Conservation (phyloP, 2,113 vertebrate species). For the Archilochus colubris region DNA sequence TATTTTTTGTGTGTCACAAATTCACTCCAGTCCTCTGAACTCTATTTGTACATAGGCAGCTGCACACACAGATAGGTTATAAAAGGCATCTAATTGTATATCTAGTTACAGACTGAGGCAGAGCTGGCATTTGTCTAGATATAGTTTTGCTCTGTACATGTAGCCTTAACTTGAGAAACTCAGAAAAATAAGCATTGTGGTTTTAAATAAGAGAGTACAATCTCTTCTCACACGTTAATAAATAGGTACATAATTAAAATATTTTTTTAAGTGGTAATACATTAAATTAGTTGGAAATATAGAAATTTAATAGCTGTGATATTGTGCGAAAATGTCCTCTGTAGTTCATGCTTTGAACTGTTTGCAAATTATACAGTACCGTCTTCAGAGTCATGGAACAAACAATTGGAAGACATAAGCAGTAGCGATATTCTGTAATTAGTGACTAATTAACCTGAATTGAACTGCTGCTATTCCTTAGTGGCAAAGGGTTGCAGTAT, state of each 20-base stretch:
- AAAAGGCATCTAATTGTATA: not conserved
- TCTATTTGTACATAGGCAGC: not conserved
- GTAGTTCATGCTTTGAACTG: not conserved
- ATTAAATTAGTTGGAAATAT: not conserved
- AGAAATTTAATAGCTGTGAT: not conserved
- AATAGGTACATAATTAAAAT: not conserved
- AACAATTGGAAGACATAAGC: constrained; percentile 44
- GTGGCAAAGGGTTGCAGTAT: constrained; percentile 2
- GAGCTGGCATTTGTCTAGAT: not conserved
- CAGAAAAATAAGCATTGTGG: not conserved
- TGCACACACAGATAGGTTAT: not conserved
- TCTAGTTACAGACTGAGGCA: not conserved
- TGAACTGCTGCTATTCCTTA: constrained; percentile 49
- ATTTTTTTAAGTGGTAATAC: not conserved
- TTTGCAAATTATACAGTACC: not conserved
- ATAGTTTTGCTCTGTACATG: not conserved
- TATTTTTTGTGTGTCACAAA: not conserved
- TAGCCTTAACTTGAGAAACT: not conserved
- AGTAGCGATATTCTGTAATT: constrained; percentile 56
- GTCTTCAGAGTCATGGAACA: not conserved
- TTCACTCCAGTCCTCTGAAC: not conserved
- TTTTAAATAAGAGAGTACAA: not conserved
- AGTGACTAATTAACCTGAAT: constrained; percentile 56
- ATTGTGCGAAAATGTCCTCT: not conserved
- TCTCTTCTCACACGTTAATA: not conserved